Base-by-base conservation (phyloP, 2,113 vertebrate species). In the Sisor rabdophorus region DNA sequence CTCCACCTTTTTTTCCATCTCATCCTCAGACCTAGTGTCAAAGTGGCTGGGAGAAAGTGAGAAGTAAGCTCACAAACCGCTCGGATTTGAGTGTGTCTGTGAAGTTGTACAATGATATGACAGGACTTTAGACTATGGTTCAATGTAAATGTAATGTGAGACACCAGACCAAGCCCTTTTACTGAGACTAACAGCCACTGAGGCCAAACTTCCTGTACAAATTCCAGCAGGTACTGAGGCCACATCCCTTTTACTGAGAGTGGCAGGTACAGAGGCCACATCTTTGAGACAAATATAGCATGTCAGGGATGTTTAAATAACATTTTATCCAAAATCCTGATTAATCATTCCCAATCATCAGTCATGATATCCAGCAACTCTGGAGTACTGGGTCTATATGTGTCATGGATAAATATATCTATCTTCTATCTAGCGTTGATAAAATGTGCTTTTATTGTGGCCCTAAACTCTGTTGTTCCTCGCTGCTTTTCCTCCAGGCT, bases 41-140 rank as follows among this genome's bases (percentile, higher is more conserved):
- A 98, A 99, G 85, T 99, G 97, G 97, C 87, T 99, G n/a, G 97
- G 97, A 71, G 97, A 98, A 88, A 99, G 97, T 88, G 97, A 99
- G 90, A 99, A 98, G 97, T 98, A 86, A 93, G 95, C 92, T 54
- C 44, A 32, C 11, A 11, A 2, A 78, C 24, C 19, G 7, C 1
- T 70, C 3, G 10, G 30, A 1, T 68, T 20, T 52, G 44, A 11
- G 8, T 13, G 44, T 2, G 3, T 15, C 6, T 40, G 65, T 32
- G 15, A 13, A 13, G 30, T 11, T 3, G 3, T 3, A 20, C 11
- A 12, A 6, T 64, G 19, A 61, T 3, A 60, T 10, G 9, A 11
- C 17, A 4, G 10, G 30, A 17, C 28, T 30, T 8, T 1, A n/a
- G 67, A 28, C 24, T 70, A 36, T 1, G n/a, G n/a, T 36, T n/a